Evolutionary conservation across 2,113 vertebrate genomes (phyloP).

Genomic region (Phylloscopus trochiloides): DNA sequence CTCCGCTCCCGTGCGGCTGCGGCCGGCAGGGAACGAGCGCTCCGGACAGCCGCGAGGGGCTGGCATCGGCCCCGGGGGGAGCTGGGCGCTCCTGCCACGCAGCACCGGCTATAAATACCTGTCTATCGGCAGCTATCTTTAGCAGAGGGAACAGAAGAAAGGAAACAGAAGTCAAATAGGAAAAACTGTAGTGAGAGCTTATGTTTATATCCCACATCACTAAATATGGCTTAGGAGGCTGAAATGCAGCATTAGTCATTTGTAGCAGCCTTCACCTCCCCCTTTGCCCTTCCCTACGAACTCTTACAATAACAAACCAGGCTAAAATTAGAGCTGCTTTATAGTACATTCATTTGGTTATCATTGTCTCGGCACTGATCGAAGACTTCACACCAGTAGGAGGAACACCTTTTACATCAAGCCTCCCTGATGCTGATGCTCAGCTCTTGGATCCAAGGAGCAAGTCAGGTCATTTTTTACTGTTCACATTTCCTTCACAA

Average conservation of each 20-base stretch:
- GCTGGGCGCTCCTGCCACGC: neutral
- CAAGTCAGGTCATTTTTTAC: conserved; percentile 57
- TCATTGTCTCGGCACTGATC: conserved; percentile 78
- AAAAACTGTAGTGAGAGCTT: conserved; percentile 78
- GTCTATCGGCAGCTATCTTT: conserved; percentile 76
- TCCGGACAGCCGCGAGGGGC: rapidly evolving
- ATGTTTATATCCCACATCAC: conserved; percentile 80
- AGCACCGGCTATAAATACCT: conserved; percentile 78
- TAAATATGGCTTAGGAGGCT: conserved; percentile 83
- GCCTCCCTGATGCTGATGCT: conserved; percentile 69
- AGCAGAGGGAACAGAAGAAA: conserved; percentile 77
- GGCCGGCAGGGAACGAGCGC: too few species aligned
- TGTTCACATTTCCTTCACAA: conserved; percentile 68
- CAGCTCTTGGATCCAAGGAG: conserved; percentile 56
- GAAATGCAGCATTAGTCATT: conserved; percentile 72
- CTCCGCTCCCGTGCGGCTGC: too few species aligned
- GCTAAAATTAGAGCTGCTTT: conserved; percentile 78
- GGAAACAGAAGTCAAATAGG: conserved; percentile 83
- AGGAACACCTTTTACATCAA: conserved; percentile 67
- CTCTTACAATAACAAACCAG: conserved; percentile 71
- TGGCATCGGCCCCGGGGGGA: neutral
- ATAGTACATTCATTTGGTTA: conserved; percentile 64
- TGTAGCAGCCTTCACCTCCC: conserved; percentile 36
- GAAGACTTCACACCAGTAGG: conserved; percentile 70
- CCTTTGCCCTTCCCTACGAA: conserved; percentile 43